A percentile compares a stretch with the other conserved stretches of the same genome.
Evolutionary conservation across 2,888 invertebrate species (phyloP).

Genomic region (Drosophila emarginata): DNA sequence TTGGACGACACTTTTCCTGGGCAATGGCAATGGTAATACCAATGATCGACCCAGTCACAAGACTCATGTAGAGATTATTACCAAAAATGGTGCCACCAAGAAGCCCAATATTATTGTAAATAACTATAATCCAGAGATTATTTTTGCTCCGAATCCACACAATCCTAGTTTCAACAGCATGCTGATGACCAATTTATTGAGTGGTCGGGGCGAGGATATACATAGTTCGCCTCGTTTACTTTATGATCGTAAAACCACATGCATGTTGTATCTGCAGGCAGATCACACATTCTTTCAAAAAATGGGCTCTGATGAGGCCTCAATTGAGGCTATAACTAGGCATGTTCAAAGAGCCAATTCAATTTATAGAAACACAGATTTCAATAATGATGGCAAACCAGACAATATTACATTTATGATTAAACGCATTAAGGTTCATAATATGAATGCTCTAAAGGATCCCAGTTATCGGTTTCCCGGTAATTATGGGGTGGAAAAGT

Average conservation of each 20-base stretch:
- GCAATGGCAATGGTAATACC: conserved; percentile 45
- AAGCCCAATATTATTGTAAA: conserved; percentile 86
- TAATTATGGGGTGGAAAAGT: conserved; percentile 99
- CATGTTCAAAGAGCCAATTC: conserved; percentile 97
- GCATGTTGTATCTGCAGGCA: conserved; percentile 97
- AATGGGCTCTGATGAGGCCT: conserved; percentile 96
- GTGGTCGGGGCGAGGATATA: conserved; percentile 72
- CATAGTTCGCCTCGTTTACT: conserved; percentile 79
- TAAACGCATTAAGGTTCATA: conserved; percentile 96
- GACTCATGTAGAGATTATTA: conserved; percentile 87
- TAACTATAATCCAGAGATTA: conserved; percentile 83
- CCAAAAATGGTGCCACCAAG: conserved; percentile 86
- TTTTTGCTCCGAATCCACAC: conserved; percentile 79
- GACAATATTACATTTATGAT: conserved; percentile 98
- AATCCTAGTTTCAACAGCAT: conserved; percentile 80
- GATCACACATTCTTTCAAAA: conserved; percentile 98
- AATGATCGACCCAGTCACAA: conserved; percentile 85
- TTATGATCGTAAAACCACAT: conserved; percentile 93
- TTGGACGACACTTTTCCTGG: conserved; percentile 75
- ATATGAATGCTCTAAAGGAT: conserved; percentile 91
- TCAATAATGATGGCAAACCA: conserved; percentile 94
- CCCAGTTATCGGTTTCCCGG: conserved; percentile 94
- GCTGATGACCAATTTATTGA: conserved; percentile 79
- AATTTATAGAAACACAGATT: conserved; percentile 94
- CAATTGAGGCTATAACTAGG: conserved; percentile 96